A percentile compares a stretch with the other conserved stretches of the same genome.
phyloP scores from a whole-genome alignment of 2,888 invertebrate species.

The Stegophylla sp. region DNA sequence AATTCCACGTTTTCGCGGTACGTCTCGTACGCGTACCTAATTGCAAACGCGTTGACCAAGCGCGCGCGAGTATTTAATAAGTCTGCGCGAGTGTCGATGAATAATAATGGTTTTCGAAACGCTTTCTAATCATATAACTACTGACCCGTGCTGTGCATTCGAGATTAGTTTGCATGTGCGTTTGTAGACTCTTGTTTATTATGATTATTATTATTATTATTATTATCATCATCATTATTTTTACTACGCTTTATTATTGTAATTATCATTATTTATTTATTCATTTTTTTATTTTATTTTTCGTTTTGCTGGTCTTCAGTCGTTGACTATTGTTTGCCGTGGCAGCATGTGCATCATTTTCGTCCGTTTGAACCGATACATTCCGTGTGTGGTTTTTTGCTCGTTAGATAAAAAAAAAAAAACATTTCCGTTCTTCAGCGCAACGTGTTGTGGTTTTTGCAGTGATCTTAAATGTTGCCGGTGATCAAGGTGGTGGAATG shows the following conservation, averaged over 20 bases:
- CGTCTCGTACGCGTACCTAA: background rate
- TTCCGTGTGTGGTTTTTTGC: background rate
- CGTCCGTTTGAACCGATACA: background rate
- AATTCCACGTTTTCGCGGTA: too few species aligned
- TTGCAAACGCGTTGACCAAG: background rate
- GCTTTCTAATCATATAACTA: constrained; percentile 53
- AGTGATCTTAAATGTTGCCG: constrained; percentile 56
- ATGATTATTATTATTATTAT: background rate
- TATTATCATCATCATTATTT: too few species aligned
- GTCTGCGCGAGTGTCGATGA: background rate
- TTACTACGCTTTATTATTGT: too few species aligned
- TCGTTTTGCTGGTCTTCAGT: background rate
- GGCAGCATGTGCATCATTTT: constrained; percentile 5
- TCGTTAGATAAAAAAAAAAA: background rate
- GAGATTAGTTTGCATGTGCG: constrained; percentile 52
- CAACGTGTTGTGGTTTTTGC: constrained; percentile 40
- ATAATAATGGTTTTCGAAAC: constrained; percentile 20
- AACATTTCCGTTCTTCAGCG: background rate
- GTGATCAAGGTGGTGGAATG: constrained; percentile 58
- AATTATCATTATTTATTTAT: too few species aligned
- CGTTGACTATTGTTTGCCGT: constrained; percentile 31
- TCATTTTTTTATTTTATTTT: background rate
- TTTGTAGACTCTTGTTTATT: constrained; percentile 30
- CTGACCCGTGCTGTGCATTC: constrained; percentile 33
- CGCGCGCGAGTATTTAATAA: background rate